phyloP scores from a whole-genome alignment of 2,888 invertebrate genomes.

The Philaethria dido region DNA sequence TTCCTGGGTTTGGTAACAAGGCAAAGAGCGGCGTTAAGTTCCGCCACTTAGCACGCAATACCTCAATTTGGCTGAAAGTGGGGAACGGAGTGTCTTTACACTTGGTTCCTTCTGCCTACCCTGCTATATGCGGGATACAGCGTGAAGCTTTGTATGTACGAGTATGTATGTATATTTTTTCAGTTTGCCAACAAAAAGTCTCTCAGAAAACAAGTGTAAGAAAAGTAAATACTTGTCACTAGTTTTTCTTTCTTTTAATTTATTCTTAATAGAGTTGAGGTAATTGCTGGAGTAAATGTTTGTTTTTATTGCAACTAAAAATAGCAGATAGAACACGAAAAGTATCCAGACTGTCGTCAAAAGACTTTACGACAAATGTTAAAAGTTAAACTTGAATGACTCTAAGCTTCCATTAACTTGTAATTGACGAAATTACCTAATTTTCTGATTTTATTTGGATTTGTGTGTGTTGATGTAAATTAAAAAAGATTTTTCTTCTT shows the following conservation, averaged over 20 bases:
- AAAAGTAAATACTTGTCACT: not conserved
- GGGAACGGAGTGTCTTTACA: too few species aligned
- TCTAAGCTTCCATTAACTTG: not conserved
- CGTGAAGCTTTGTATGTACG: too few species aligned
- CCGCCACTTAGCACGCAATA: too few species aligned
- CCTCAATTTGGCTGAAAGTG: too few species aligned
- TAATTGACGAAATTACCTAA: not conserved
- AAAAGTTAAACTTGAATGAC: not conserved
- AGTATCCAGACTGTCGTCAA: slow-evolving; percentile 9
- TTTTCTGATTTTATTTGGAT: not conserved
- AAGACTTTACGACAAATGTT: slow-evolving; percentile 2
- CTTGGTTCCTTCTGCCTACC: too few species aligned
- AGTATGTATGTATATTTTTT: too few species aligned
- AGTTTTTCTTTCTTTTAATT: not conserved
- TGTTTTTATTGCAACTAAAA: not conserved
- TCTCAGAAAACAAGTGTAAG: not conserved
- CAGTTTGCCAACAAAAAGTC: not conserved
- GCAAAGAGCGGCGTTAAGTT: too few species aligned
- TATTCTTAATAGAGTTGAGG: not conserved
- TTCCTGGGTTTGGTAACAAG: too few species aligned
- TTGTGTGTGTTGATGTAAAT: too few species aligned
- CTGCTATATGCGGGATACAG: too few species aligned
- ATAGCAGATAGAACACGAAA: not conserved
- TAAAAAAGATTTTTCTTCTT: too few species aligned
- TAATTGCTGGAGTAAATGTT: not conserved